A percentile compares a stretch with the other conserved stretches of the same genome.
These are phyloP conservation scores for Nemotelus pantherinus DNA, from an alignment of 2,888 invertebrate species.

Conservation along the genomic window DNA sequence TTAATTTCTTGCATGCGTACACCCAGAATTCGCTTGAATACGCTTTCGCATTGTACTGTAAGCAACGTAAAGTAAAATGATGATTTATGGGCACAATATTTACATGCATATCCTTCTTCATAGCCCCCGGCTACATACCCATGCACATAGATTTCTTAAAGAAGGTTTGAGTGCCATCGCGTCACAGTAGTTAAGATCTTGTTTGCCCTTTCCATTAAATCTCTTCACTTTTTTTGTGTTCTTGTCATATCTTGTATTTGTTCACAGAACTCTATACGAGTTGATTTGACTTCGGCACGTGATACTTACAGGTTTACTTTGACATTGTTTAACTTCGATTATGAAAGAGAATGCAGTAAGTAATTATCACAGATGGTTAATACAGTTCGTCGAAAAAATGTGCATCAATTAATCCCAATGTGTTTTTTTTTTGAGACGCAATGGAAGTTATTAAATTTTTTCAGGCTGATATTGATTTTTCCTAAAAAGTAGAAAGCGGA, in stretches of 20 bases:
- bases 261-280: conserved; percentile 4
- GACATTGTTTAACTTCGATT: conserved; percentile 5
- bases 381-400: too few relatives aligned
- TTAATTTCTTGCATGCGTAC: too few relatives aligned
- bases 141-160: conserved; percentile 8
- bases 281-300: conserved; percentile 35
- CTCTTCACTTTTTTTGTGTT: conserved; percentile 32
- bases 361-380: too few relatives aligned
- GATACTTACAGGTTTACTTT: neutral
- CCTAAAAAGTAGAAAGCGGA: too few relatives aligned
- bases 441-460: too few relatives aligned
- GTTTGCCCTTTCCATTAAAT: conserved; percentile 41
- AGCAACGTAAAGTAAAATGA: neutral
- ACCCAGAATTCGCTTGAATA: too few relatives aligned
- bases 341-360: too few relatives aligned
- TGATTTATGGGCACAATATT: conserved; percentile 37
- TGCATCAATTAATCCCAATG: too few relatives aligned
- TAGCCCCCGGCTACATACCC: neutral
- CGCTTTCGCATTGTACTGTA: too few relatives aligned
- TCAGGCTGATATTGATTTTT: too few relatives aligned
- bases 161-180: conserved; percentile 33
- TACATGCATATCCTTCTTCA: neutral
- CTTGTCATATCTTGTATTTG: conserved; percentile 11
- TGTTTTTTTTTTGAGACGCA: too few relatives aligned
- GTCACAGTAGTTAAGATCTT: conserved; percentile 43